A percentile compares a stretch with the other conserved stretches of the same genome.
Conservation (phyloP, 2,113 vertebrate genomes). For the Dunckerocampus dactyliophorus region DNA sequence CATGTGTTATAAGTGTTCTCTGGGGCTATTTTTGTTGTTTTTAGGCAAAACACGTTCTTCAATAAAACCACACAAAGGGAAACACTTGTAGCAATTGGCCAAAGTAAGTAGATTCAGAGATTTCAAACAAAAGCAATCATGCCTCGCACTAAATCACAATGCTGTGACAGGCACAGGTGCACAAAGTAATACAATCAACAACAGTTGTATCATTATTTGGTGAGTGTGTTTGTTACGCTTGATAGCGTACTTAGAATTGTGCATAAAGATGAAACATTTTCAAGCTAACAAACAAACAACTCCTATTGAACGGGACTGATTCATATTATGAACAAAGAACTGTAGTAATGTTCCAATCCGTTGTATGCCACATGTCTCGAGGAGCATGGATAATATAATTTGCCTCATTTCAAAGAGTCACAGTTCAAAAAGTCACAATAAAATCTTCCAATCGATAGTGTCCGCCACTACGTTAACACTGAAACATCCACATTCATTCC, state of each 20-base stretch:
- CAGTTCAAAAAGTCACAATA: no score
- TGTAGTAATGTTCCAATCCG: no score
- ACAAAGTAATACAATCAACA: constrained; percentile 27
- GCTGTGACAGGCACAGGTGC: constrained; percentile 2
- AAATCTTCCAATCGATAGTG: no score
- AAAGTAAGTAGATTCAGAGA: constrained; percentile 8
- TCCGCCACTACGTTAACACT: no score
- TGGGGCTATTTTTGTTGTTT: constrained; percentile 32
- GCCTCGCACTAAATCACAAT: background rate
- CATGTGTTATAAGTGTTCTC: constrained; percentile 11
- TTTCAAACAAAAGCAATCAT: constrained; percentile 24
- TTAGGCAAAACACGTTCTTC: constrained; percentile 33
- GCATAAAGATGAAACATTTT: constrained; percentile 60
- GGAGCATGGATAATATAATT: no score
- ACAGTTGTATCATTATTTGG: constrained; percentile 6
- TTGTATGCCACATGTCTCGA: no score
- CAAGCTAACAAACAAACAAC: constrained; percentile 53
- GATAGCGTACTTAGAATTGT: constrained; percentile 36
- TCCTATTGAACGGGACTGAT: constrained; percentile 24
- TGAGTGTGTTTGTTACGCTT: background rate
- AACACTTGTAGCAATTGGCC: constrained; percentile 31
- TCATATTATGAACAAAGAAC: constrained; percentile 14
- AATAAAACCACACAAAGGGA: constrained; percentile 29
- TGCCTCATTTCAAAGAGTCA: no score
- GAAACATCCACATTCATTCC: no score